These are phyloP conservation scores for Bettongia penicillata DNA, from an alignment of 2,113 vertebrate genomes.

Conservation along the genomic window DNA sequence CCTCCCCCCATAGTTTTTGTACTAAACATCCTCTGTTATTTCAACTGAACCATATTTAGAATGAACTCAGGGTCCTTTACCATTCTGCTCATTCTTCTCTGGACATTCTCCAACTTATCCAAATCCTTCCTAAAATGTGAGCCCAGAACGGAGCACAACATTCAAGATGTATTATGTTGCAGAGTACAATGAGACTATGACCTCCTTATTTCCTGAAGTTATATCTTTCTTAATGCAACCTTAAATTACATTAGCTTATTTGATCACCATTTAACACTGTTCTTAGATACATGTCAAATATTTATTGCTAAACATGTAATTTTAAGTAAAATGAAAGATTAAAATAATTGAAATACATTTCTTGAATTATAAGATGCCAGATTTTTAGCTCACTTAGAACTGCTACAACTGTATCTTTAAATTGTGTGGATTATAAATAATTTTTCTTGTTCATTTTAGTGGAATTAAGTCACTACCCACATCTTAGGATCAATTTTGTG, in stretches of 20 bases:
- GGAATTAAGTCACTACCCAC: conserved; percentile 42
- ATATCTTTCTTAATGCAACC: neutral
- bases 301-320: neutral
- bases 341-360: conserved; percentile 44
- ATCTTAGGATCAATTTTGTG: neutral
- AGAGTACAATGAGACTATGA: neutral
- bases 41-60: neutral
- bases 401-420: neutral
- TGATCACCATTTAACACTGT: neutral
- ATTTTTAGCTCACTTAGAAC: conserved; percentile 22
- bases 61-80: neutral
- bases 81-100: neutral
- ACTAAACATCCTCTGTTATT: neutral
- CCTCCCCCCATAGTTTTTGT: neutral
- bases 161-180: neutral
- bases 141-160: neutral
- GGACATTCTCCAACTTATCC: neutral
- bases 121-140: neutral
- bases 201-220: neutral
- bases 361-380: conserved; percentile 7
- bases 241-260: neutral
- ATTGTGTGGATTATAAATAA: neutral
- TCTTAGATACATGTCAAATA: conserved; percentile 49
- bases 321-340: conserved; percentile 14
- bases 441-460: conserved; percentile 43